Conservation (phyloP, 1,140 invertebrate genomes). For the Drosophila arizonae region DNA sequence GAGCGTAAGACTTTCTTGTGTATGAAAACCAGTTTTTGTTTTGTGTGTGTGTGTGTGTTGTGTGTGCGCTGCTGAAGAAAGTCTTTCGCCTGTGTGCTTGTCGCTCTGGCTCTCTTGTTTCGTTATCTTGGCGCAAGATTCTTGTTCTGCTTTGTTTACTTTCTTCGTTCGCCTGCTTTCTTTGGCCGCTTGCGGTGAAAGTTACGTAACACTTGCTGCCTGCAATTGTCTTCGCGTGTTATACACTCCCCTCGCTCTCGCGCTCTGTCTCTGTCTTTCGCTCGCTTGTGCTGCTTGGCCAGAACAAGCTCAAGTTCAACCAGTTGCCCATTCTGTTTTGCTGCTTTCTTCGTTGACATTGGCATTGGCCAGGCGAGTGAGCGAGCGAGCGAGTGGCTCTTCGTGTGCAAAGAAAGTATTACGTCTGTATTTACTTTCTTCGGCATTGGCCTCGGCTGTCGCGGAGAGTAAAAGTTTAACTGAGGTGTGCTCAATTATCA, state of each 20-base stretch:
- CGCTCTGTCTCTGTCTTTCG: neutral
- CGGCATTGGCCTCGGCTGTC: constrained; percentile 13
- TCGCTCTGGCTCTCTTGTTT: neutral
- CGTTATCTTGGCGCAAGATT: constrained; percentile 13
- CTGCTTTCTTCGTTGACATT: constrained; percentile 62
- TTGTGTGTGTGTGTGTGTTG: neutral
- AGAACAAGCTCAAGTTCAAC: constrained; percentile 79
- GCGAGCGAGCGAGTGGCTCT: constrained; percentile 1
- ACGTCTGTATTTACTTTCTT: constrained; percentile 58
- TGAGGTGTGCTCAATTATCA: neutral
- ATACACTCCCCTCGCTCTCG: neutral
- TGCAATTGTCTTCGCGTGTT: constrained; percentile 22
- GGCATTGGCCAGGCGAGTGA: constrained; percentile 15
- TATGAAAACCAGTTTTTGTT: neutral
- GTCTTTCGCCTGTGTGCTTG: neutral
- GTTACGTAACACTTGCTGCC: constrained; percentile 68
- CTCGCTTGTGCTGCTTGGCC: constrained; percentile 26
- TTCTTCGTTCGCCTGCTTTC: constrained; percentile 60
- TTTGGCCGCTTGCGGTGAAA: constrained; percentile 60
- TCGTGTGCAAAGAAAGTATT: constrained; percentile 64
- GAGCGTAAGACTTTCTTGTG: neutral
- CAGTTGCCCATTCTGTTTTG: constrained; percentile 55
- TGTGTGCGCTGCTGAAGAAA: neutral
- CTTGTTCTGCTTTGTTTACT: constrained; percentile 59
- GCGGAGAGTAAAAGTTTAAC: constrained; percentile 62